A percentile compares a stretch with the other conserved stretches of the same genome.
phyloP scores from a whole-genome alignment of 2,888 invertebrate species.

The Hipparchia sbordonii region DNA sequence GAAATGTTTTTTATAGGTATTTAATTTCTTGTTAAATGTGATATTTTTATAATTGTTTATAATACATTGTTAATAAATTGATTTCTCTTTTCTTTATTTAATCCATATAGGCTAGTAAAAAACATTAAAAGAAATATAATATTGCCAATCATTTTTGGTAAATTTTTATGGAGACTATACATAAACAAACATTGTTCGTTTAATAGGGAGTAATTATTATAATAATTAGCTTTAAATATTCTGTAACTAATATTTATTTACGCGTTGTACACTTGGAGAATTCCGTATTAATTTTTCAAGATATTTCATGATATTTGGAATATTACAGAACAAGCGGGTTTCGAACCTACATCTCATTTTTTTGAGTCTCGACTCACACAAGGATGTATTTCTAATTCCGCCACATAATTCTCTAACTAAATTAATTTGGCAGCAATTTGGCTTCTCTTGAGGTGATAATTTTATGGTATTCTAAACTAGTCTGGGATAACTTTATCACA shows the following conservation, averaged over 20 bases:
- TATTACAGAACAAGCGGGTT: too few species aligned
- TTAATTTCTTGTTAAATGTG: neutral
- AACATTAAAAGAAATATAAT: too few species aligned
- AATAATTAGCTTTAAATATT: too few species aligned
- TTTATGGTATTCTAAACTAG: too few species aligned
- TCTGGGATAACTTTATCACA: neutral
- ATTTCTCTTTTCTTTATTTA: neutral
- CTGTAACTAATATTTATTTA: too few species aligned
- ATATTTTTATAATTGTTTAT: neutral
- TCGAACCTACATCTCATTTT: too few species aligned
- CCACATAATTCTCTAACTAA: too few species aligned
- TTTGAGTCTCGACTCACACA: too few species aligned
- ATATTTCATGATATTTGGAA: too few species aligned
- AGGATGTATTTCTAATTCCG: too few species aligned
- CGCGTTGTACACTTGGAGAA: too few species aligned
- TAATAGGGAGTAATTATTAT: neutral
- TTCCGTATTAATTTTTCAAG: too few species aligned
- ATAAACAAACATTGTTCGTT: constrained; percentile 9
- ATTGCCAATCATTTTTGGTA: neutral
- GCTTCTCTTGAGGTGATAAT: neutral
- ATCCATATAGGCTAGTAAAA: neutral
- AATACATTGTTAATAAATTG: neutral
- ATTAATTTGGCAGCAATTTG: neutral
- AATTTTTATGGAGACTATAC: neutral
- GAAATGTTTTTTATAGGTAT: neutral